phyloP scores from a whole-genome alignment of 2,113 vertebrate genomes.

The Lathamus discolor region DNA sequence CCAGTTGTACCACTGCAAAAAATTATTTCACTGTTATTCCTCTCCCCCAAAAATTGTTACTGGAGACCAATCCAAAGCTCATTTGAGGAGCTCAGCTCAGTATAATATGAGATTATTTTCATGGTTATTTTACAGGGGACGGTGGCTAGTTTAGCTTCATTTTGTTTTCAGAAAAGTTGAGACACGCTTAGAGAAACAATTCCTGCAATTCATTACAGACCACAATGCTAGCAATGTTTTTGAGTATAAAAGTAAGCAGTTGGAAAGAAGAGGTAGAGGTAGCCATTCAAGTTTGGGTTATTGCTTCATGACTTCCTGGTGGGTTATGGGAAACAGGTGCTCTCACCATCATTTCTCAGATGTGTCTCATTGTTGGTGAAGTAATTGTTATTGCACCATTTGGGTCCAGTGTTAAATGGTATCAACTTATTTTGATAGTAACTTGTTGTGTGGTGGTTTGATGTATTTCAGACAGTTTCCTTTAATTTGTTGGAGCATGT shows the following conservation, averaged over 20 bases:
- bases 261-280: neutral
- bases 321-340: neutral
- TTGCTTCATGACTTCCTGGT: neutral
- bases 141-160: neutral
- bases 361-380: neutral
- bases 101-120: neutral
- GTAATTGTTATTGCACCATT: neutral
- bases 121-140: neutral
- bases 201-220: neutral
- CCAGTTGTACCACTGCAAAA: neutral
- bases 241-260: neutral
- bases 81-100: neutral
- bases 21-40: neutral
- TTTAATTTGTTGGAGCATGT: neutral
- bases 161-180: neutral
- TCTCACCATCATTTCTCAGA: neutral
- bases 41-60: neutral
- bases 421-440: neutral
- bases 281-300: neutral
- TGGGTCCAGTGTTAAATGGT: neutral
- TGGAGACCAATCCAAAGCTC: neutral
- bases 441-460: neutral
- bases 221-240: neutral
- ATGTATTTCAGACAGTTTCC: neutral
- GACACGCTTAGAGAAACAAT: neutral